phyloP scores from a whole-genome alignment of 2,888 invertebrate species.

The Sarcophaga carnaria region DNA sequence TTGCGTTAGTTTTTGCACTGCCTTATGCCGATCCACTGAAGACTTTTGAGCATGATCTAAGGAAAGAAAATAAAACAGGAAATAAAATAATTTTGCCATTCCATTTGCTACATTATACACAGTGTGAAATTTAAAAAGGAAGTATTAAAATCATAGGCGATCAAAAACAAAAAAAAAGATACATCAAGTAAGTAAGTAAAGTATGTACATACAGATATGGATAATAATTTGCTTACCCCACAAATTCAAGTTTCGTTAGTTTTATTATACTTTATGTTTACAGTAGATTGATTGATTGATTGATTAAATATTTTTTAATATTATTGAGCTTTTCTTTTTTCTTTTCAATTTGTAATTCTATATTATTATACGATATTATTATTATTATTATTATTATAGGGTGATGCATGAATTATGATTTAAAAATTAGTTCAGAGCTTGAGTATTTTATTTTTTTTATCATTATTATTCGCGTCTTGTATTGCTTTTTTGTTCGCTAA shows the following conservation, averaged over 20 bases:
- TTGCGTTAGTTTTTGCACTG: slow-evolving; percentile 73
- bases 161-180: background rate
- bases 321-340: slow-evolving; percentile 23
- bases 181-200: background rate
- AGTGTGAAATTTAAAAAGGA: background rate
- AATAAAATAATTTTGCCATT: no score
- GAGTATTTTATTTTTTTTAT: background rate
- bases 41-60: slow-evolving; percentile 52
- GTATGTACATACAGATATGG: background rate
- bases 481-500: slow-evolving; percentile 19
- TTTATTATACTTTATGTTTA: slow-evolving; percentile 25
- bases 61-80: slow-evolving; percentile 11
- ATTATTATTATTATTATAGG: slow-evolving; percentile 20
- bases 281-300: background rate
- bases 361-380: background rate
- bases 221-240: slow-evolving; percentile 58
- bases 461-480: slow-evolving; percentile 10
- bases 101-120: no score
- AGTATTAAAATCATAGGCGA: background rate
- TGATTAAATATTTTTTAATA: no score
- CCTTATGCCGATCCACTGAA: slow-evolving; percentile 53
- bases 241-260: slow-evolving; percentile 41
- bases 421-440: slow-evolving; percentile 4
- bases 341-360: slow-evolving; percentile 8
- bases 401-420: slow-evolving; percentile 35